Evolutionary conservation across 1,140 invertebrate genomes (phyloP), one percentile per base, ranked within the genome.

Genomic region (Meteorus sp.): DNA sequence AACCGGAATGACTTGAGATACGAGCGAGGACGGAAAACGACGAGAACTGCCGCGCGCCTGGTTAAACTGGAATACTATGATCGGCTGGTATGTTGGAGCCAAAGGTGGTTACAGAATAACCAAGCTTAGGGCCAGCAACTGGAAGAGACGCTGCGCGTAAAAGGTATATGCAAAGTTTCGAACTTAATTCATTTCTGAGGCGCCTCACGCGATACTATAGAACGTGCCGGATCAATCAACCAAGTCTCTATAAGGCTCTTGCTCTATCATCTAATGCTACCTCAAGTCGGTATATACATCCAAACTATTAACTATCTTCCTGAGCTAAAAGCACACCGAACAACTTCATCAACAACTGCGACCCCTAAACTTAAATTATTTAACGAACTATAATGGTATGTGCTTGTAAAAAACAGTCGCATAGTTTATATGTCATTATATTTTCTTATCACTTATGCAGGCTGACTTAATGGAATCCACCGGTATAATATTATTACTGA

Each of bases 161-260:
- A 47, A 27, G 20, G 7, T 27, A 11, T 41, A 48, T 48, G 31
- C 31, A 57, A 50, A 57, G 29, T 57, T 57, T 48, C 13, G 31
- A 48, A 57, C 29, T 48, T 48, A 48, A 57, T 57, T 57, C 31
- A 57, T 57, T 57, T 57, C 29, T 39, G 31, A 17, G 29, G 29
- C 43, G 27, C 19, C 29, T 57, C 55, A 57, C 55, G 44, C 54
- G 41, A 35, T 37, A 35, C 25, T 29, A n/a, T n/a, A 23, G 25
- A 47, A 56, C 41, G 27, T 57, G 44, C 31, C 15, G 2, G 44
- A 41, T 48, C 55, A 22, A 23, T 41, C 11, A 41, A 13, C 9
- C 27, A 9, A n/a, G 29, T 57, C 31, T 51, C 11, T n/a, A n/a
- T n/a, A 43, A 55, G 29, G 9, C 44, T 20, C 23, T 20, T 15